These are phyloP conservation scores for Trachelus tabidus DNA, from an alignment of 2,888 invertebrate species.

Conservation along the genomic window DNA sequence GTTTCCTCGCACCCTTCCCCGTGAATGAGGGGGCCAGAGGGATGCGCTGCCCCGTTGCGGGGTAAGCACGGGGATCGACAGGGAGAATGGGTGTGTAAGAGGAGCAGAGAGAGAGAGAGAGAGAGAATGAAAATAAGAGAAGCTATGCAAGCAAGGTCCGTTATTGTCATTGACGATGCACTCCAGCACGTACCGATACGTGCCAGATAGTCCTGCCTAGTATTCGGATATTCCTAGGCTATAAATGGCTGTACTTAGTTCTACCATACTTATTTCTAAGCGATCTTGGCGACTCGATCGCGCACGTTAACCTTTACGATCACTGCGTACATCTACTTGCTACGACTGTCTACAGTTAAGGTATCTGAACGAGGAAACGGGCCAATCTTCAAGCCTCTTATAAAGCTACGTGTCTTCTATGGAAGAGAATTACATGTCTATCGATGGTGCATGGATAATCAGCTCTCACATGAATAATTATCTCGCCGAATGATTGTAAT, in stretches of 20 bases:
- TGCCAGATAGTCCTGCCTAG: background rate
- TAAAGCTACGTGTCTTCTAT: background rate
- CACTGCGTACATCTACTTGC: background rate
- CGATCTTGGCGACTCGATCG: background rate
- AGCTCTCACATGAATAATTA: background rate
- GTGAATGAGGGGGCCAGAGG: background rate
- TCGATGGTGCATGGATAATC: background rate
- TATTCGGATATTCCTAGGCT: background rate
- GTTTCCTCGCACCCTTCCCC: constrained; percentile 33
- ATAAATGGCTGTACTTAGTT: background rate
- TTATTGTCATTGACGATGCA: constrained; percentile 45
- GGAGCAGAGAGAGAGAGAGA: background rate
- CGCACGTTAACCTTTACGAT: background rate
- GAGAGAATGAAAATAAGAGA: background rate
- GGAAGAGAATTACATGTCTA: background rate
- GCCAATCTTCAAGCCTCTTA: background rate
- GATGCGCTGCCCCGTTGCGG: background rate
- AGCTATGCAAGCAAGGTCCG: constrained; percentile 14
- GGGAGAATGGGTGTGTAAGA: background rate
- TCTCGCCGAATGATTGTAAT: background rate
- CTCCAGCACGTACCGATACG: constrained; percentile 19
- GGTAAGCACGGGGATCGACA: background rate
- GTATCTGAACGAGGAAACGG: background rate
- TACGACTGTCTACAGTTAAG: background rate
- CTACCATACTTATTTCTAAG: background rate